Conservation (phyloP, 2,888 invertebrate genomes). For the Epiblema foenella region DNA sequence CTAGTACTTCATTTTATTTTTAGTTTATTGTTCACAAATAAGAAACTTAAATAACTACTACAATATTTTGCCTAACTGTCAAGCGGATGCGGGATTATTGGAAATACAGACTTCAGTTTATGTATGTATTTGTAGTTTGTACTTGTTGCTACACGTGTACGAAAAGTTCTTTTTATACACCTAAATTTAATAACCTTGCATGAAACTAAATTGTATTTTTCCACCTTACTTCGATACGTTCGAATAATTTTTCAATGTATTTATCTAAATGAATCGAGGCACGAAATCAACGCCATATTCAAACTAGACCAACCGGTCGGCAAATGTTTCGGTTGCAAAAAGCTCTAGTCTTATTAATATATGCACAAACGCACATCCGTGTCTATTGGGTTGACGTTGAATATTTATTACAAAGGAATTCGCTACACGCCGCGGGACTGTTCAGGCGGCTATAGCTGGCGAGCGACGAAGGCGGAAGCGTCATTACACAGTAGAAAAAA, state of each 20-base stretch:
- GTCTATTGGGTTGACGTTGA: conserved; percentile 4
- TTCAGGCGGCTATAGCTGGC: too few relatives aligned
- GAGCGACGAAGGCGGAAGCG: too few relatives aligned
- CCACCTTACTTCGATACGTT: background rate
- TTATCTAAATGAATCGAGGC: background rate
- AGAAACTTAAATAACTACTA: too few relatives aligned
- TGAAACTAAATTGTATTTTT: too few relatives aligned
- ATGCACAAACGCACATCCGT: conserved; percentile 28
- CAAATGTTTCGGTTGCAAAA: conserved; percentile 33
- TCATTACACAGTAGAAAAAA: too few relatives aligned
- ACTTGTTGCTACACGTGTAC: background rate
- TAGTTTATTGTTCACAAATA: too few relatives aligned
- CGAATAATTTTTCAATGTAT: background rate
- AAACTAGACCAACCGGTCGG: conserved; percentile 31
- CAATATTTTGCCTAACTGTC: too few relatives aligned
- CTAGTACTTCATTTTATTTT: too few relatives aligned
- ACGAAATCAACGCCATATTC: background rate
- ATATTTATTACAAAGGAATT: background rate
- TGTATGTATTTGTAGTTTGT: too few relatives aligned
- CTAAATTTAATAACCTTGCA: background rate
- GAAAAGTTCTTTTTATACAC: background rate
- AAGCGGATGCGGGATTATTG: too few relatives aligned
- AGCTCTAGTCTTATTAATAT: conserved; percentile 21
- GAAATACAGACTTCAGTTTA: too few relatives aligned
- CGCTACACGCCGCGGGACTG: background rate